Evolutionary conservation across 2,888 invertebrate genomes (phyloP).

Genomic region (Dyspetes luteomarginatus): DNA sequence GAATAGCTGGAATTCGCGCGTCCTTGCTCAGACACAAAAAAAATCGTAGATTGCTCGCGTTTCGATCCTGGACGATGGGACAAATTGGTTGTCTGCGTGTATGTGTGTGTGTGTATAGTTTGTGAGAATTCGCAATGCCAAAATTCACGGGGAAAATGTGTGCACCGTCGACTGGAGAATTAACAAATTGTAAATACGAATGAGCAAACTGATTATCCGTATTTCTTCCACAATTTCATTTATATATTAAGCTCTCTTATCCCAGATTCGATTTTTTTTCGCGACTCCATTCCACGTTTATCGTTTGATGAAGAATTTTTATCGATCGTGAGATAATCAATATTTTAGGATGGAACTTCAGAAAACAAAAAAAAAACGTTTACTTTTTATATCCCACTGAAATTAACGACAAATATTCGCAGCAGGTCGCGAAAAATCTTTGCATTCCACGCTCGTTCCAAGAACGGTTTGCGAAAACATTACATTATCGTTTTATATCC

Average conservation of each 20-base stretch:
- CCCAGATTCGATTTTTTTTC: background rate
- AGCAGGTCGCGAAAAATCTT: slow-evolving; percentile 1
- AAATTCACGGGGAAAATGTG: slow-evolving; percentile 53
- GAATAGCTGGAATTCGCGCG: slow-evolving; percentile 19
- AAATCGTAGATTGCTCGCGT: slow-evolving; percentile 24
- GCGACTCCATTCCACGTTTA: background rate
- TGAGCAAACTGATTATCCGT: slow-evolving; percentile 16
- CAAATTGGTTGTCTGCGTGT: slow-evolving; percentile 23
- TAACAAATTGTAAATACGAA: slow-evolving; percentile 60
- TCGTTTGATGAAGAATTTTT: background rate
- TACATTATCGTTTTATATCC: slow-evolving; percentile 26
- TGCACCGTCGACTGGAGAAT: slow-evolving; percentile 48
- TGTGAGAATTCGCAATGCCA: slow-evolving; percentile 66
- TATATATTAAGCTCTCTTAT: slow-evolving; percentile 22
- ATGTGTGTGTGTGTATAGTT: slow-evolving; percentile 31
- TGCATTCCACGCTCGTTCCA: slow-evolving; percentile 22
- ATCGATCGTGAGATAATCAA: background rate
- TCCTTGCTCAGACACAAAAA: slow-evolving; percentile 4
- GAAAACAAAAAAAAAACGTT: background rate
- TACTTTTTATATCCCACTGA: background rate
- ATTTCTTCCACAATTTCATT: slow-evolving; percentile 60
- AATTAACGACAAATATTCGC: slow-evolving; percentile 8
- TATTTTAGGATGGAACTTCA: background rate
- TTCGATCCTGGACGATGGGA: slow-evolving; percentile 36
- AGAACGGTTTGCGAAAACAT: slow-evolving; percentile 13